These are phyloP conservation scores for Liodrosophila aerea DNA, from an alignment of 2,888 invertebrate genomes.

Conservation along the genomic window DNA sequence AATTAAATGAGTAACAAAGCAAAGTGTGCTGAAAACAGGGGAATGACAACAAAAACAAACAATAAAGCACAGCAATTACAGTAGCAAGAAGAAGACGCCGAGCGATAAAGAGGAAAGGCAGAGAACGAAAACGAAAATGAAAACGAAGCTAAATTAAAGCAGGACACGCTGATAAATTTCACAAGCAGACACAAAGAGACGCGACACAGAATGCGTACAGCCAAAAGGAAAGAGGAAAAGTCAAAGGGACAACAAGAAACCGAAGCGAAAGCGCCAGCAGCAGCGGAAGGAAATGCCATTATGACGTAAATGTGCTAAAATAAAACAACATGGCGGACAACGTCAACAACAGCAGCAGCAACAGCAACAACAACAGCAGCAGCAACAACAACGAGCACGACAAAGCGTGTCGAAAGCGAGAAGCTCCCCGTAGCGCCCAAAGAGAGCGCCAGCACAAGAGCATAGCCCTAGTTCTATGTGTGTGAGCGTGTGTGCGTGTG, in stretches of 20 bases:
- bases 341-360: slow-evolving; percentile 45
- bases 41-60: slow-evolving; percentile 32
- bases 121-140: slow-evolving; percentile 26
- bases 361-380: no score
- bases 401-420: slow-evolving; percentile 71
- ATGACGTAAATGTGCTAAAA: slow-evolving; percentile 79
- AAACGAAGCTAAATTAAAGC: slow-evolving; percentile 54
- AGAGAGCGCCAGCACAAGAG: slow-evolving; percentile 25
- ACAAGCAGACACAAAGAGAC: slow-evolving; percentile 61
- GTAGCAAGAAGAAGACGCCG: slow-evolving; percentile 30
- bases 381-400: slow-evolving; percentile 38
- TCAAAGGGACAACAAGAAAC: slow-evolving; percentile 54
- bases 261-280: slow-evolving; percentile 46
- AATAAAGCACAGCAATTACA: slow-evolving; percentile 67
- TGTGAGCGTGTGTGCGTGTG: no score
- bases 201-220: slow-evolving; percentile 60
- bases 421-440: slow-evolving; percentile 47
- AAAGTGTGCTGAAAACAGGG: slow-evolving; percentile 37
- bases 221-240: slow-evolving; percentile 56
- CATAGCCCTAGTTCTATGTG: slow-evolving; percentile 13
- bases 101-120: not conserved
- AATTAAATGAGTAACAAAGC: slow-evolving; percentile 71
- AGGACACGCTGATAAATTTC: slow-evolving; percentile 55
- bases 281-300: slow-evolving; percentile 77
- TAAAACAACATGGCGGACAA: slow-evolving; percentile 77